Percentiles rank a stretch among this genome's conserved stretches.
Evolutionary conservation across 2,113 vertebrate genomes (phyloP).

Genomic region (Aplodontia rufa): DNA sequence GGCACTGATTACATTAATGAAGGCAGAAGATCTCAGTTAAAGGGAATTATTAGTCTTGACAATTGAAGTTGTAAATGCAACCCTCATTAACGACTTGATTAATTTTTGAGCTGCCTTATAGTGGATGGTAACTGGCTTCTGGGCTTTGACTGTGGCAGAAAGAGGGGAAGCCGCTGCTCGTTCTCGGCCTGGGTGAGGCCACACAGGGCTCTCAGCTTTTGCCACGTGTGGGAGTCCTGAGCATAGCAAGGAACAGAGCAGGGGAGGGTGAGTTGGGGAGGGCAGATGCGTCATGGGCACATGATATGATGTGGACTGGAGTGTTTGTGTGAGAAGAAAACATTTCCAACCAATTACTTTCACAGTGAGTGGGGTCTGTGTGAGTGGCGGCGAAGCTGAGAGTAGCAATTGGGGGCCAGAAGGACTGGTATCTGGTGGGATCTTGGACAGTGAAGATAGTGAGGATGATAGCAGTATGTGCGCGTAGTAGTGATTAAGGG

Average conservation of each 20-base stretch:
- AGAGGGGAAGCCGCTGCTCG: background rate
- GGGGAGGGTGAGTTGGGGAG: background rate
- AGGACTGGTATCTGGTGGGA: background rate
- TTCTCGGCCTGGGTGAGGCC: background rate
- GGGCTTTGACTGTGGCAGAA: background rate
- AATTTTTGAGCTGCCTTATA: slow-evolving; percentile 17
- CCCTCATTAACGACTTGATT: slow-evolving; percentile 40
- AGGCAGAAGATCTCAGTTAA: slow-evolving; percentile 57
- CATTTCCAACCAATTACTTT: background rate
- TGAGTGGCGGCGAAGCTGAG: background rate
- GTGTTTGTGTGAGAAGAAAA: background rate
- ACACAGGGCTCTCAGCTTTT: background rate
- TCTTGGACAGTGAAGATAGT: background rate
- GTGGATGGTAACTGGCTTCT: background rate
- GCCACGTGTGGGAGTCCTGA: background rate
- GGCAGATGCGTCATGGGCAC: background rate
- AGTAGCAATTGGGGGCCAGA: background rate
- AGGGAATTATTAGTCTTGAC: slow-evolving; percentile 50
- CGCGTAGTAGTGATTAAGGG: background rate
- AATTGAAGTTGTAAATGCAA: slow-evolving; percentile 17
- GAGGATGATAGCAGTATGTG: background rate
- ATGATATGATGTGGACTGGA: background rate
- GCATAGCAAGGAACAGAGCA: background rate
- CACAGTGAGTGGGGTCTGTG: background rate
- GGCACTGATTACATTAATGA: slow-evolving; percentile 42